phyloP scores from a whole-genome alignment of 2,797 vertebrate genomes.

The Coracias cyanogaster region DNA sequence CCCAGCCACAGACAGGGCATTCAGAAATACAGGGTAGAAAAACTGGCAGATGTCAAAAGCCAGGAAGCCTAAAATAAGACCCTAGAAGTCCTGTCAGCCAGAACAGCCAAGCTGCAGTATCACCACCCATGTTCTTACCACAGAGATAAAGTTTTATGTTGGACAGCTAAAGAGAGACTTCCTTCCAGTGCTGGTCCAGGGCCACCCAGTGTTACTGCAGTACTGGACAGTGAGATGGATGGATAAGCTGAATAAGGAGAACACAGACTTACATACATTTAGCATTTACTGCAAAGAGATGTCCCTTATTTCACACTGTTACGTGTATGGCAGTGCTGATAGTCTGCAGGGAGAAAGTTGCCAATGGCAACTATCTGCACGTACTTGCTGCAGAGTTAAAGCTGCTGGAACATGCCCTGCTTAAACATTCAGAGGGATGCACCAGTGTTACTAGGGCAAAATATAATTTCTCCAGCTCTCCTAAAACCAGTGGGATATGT shows the following conservation, averaged over 20 bases:
- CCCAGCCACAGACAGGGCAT: not conserved
- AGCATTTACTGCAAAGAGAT: not conserved
- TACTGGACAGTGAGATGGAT: not conserved
- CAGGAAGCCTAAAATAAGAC: not conserved
- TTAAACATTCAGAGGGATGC: not conserved
- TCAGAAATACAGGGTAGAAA: not conserved
- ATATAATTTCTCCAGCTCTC: not conserved
- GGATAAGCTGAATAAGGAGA: not conserved
- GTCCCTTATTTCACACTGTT: not conserved
- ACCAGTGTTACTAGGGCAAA: not conserved
- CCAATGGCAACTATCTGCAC: not conserved
- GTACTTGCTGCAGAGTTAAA: not conserved
- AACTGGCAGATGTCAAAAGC: not conserved
- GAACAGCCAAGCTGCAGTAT: not conserved
- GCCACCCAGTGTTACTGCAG: not conserved
- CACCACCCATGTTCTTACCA: not conserved
- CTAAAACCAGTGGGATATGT: not conserved
- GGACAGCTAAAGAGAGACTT: not conserved
- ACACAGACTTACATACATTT: not conserved
- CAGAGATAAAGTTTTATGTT: not conserved
- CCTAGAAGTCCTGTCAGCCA: not conserved
- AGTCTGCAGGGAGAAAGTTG: not conserved
- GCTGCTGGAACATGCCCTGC: not conserved
- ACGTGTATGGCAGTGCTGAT: accelerated
- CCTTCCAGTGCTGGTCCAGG: not conserved